A percentile compares a stretch with the other conserved stretches of the same genome.
phyloP scores from a whole-genome alignment of 2,888 invertebrate genomes.

The Polyploca ridens region DNA sequence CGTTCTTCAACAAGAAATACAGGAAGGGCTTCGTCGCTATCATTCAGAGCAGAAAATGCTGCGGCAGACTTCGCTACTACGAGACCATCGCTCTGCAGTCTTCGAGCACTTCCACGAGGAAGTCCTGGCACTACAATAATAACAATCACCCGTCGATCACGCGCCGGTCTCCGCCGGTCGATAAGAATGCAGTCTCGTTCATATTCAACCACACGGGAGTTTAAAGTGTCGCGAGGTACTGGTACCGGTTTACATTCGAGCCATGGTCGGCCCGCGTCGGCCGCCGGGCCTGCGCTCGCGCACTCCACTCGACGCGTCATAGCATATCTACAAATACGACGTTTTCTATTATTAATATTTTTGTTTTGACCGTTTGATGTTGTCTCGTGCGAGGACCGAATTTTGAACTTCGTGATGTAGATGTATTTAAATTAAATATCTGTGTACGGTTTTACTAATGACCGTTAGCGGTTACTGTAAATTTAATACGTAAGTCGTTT shows the following conservation, averaged over 20 bases:
- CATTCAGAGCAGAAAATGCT: constrained; percentile 93
- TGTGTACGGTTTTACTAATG: constrained; percentile 48
- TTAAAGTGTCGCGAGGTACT: constrained; percentile 62
- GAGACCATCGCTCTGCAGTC: constrained; percentile 94
- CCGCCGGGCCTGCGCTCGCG: constrained; percentile 19
- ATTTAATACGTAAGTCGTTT: constrained; percentile 73
- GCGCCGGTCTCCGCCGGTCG: constrained; percentile 80
- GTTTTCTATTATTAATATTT: constrained; percentile 53
- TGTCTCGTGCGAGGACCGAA: constrained; percentile 61
- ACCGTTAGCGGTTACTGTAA: constrained; percentile 50
- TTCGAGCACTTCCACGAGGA: constrained; percentile 93
- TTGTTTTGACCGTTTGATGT: constrained; percentile 71
- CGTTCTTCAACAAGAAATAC: constrained; percentile 97
- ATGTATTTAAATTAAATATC: constrained; percentile 37
- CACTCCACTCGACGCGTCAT: constrained; percentile 50
- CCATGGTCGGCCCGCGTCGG: constrained; percentile 45
- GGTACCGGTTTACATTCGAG: constrained; percentile 44
- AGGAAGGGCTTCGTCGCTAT: constrained; percentile 95
- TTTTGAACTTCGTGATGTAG: constrained; percentile 45
- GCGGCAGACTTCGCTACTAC: constrained; percentile 93
- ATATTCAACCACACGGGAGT: constrained; percentile 91
- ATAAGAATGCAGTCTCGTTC: constrained; percentile 80
- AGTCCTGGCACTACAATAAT: constrained; percentile 92
- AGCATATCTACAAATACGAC: constrained; percentile 70
- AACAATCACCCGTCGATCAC: constrained; percentile 86